Conservation (phyloP, 2,113 vertebrate species). For the Lasiurus cinereus region DNA sequence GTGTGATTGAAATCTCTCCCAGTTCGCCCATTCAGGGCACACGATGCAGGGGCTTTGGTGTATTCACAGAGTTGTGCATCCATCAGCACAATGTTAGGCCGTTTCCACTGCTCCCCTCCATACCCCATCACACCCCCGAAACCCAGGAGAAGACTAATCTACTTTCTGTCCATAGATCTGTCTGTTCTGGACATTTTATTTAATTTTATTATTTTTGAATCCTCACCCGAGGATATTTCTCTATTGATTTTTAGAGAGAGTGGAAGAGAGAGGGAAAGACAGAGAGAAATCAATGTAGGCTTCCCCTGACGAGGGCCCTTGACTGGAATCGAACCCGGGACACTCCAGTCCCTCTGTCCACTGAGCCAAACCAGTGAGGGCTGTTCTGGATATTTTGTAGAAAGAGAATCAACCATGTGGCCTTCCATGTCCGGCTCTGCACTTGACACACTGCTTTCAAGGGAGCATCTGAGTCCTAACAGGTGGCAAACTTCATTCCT, state of each 20-base stretch:
- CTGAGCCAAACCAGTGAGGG: too few relatives aligned
- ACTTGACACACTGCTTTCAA: background rate
- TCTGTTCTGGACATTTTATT: background rate
- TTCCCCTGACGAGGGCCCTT: too few relatives aligned
- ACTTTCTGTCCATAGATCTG: background rate
- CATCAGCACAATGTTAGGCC: background rate
- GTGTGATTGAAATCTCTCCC: background rate
- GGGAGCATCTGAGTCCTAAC: fast-evolving
- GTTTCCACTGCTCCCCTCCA: background rate
- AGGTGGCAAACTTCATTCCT: background rate
- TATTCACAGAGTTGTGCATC: background rate
- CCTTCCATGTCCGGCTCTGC: background rate
- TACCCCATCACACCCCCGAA: background rate
- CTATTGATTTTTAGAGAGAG: too few relatives aligned
- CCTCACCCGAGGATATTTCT: too few relatives aligned
- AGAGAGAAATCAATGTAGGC: too few relatives aligned
- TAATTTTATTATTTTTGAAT: too few relatives aligned
- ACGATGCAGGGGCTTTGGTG: background rate
- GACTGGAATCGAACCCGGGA: too few relatives aligned
- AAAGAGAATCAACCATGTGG: background rate
- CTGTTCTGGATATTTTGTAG: background rate
- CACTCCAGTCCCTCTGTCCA: too few relatives aligned
- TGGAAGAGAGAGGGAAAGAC: too few relatives aligned
- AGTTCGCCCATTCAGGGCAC: background rate
- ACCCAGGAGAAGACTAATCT: background rate